Evolutionary conservation across 2,888 invertebrate genomes (phyloP).

Genomic region (Lasioglossum vierecki): DNA sequence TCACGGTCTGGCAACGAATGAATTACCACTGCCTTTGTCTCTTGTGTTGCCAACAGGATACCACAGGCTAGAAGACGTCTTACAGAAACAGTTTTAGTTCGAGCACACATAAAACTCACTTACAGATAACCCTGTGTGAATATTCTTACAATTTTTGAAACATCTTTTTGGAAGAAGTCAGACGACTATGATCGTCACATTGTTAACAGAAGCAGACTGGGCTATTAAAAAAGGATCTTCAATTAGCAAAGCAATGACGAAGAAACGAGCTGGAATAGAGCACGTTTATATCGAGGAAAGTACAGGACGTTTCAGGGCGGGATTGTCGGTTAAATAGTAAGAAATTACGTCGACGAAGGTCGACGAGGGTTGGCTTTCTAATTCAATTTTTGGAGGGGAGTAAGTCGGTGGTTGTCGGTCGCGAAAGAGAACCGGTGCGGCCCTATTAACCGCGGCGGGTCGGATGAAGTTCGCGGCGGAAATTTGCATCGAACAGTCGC

Average conservation of each 20-base stretch:
- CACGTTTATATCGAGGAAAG: background rate
- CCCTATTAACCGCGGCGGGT: conserved; percentile 22
- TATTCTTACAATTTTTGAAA: background rate
- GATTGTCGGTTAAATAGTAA: background rate
- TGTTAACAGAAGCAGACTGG: background rate
- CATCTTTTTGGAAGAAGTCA: background rate
- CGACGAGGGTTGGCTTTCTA: background rate
- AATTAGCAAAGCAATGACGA: background rate
- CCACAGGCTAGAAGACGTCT: background rate
- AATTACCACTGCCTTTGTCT: background rate
- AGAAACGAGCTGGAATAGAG: background rate
- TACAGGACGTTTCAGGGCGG: background rate
- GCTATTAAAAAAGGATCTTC: background rate
- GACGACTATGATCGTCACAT: too few species aligned
- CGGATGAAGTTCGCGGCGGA: conserved; percentile 26
- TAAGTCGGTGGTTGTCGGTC: background rate
- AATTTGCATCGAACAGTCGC: conserved; percentile 52
- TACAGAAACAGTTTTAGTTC: background rate
- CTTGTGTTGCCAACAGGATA: background rate
- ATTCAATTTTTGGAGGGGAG: background rate
- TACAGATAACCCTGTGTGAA: background rate
- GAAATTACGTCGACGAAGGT: conserved; percentile 1
- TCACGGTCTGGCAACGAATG: background rate
- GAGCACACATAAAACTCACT: background rate
- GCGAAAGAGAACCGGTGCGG: conserved; percentile 9